These are phyloP conservation scores for Lanistes nyassanus DNA, from an alignment of 1,140 invertebrate genomes.

Conservation along the genomic window DNA sequence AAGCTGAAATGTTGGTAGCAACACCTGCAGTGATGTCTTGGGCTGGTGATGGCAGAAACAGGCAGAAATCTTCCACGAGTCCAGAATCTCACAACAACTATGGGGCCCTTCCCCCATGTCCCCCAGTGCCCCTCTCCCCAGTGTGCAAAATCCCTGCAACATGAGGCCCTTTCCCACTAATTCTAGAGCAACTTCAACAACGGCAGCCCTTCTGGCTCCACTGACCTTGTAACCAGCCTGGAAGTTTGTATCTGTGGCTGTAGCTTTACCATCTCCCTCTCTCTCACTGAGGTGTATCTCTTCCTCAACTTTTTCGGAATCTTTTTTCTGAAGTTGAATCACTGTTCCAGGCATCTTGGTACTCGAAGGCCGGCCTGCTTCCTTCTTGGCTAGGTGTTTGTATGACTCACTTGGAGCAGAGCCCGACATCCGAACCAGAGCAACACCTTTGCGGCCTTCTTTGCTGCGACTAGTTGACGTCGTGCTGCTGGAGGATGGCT, in stretches of 20 bases:
- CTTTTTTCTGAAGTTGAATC: conserved; percentile 32
- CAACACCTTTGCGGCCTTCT: conserved; percentile 4
- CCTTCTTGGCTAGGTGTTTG: conserved; percentile 2
- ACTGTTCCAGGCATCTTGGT: conserved; percentile 29
- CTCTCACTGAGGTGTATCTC: conserved; percentile 22
- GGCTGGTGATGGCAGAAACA: too few species aligned
- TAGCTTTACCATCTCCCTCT: conserved; percentile 19
- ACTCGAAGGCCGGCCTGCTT: conserved; percentile 29
- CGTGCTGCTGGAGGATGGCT: not conserved
- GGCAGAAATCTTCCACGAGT: too few species aligned
- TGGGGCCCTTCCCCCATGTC: too few species aligned
- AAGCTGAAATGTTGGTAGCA: too few species aligned
- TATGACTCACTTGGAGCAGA: conserved; percentile 5
- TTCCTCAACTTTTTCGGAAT: conserved; percentile 29
- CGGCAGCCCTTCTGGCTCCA: too few species aligned
- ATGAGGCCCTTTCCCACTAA: too few species aligned
- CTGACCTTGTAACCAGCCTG: conserved; percentile 44
- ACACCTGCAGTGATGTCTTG: too few species aligned
- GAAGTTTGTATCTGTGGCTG: conserved; percentile 27
- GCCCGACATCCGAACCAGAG: conserved; percentile 15
- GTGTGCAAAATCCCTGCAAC: too few species aligned
- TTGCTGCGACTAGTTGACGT: not conserved
- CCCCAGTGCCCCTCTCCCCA: too few species aligned
- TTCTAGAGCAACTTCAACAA: too few species aligned
- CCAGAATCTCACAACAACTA: too few species aligned